phyloP scores from a whole-genome alignment of 2,113 vertebrate genomes.

The Emydocephalus ijimae region DNA sequence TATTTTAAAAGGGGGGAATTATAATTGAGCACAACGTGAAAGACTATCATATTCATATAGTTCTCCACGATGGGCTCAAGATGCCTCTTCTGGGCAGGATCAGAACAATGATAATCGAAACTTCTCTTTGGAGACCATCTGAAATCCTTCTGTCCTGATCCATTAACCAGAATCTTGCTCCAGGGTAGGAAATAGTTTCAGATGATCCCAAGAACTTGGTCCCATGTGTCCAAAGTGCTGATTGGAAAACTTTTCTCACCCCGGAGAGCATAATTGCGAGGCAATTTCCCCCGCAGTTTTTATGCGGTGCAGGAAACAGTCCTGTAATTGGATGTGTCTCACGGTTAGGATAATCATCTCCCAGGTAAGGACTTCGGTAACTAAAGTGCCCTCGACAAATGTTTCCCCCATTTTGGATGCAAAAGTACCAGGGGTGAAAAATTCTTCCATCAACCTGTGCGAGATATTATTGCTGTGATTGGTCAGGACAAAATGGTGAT shows the following conservation, averaged over 20 bases:
- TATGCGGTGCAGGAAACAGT: neutral
- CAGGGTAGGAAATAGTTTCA: neutral
- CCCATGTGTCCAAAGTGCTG: neutral
- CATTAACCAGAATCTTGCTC: neutral
- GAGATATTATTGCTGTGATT: neutral
- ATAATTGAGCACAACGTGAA: no score
- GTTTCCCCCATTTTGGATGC: neutral
- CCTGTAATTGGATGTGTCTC: neutral
- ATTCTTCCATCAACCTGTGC: neutral
- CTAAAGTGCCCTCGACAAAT: neutral
- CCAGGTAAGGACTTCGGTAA: neutral
- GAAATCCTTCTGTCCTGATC: neutral
- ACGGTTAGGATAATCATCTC: neutral
- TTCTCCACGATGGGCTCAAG: neutral
- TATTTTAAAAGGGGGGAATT: no score
- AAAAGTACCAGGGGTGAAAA: neutral
- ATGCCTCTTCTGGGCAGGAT: no score
- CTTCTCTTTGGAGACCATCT: neutral
- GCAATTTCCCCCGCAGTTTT: neutral
- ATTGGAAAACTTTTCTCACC: neutral
- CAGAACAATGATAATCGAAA: no score
- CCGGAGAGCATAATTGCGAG: neutral
- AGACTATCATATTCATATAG: neutral
- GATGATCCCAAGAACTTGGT: neutral
- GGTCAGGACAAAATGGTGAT: neutral